These are phyloP conservation scores for Babyrousa celebensis DNA, from an alignment of 2,797 vertebrate genomes.

Conservation along the genomic window DNA sequence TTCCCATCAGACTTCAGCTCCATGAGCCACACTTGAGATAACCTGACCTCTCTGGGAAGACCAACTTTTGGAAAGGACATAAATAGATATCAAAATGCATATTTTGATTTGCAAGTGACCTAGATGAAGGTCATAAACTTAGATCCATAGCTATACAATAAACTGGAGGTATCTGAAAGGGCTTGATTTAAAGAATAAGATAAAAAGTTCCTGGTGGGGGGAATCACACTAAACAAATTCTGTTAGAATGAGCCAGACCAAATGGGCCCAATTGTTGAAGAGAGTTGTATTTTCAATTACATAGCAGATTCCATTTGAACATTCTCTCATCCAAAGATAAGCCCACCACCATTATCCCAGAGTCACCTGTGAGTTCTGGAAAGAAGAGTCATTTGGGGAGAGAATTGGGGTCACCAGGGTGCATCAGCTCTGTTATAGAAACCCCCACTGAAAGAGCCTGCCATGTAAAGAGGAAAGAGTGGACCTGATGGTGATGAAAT, in stretches of 20 bases:
- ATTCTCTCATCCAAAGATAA: neutral
- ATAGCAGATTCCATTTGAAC: neutral
- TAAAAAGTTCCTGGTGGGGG: neutral
- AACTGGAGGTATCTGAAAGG: neutral
- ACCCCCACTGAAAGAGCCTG: neutral
- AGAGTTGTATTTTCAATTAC: neutral
- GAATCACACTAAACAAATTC: neutral
- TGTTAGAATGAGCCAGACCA: neutral
- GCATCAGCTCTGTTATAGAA: neutral
- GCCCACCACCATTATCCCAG: neutral
- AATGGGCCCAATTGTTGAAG: neutral
- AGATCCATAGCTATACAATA: neutral
- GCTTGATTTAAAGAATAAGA: neutral
- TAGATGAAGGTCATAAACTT: neutral
- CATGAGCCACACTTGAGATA: neutral
- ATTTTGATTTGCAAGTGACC: neutral
- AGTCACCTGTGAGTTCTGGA: neutral
- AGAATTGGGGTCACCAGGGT: neutral
- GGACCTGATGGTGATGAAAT: neutral
- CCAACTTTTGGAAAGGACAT: neutral
- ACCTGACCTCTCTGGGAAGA: neutral
- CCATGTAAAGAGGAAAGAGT: neutral
- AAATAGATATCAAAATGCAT: neutral
- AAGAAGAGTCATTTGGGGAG: neutral
- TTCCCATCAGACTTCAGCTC: neutral